Conservation (phyloP, 53 echinoderm and acorn worm genomes). For the Temnopleurus reevesii region DNA sequence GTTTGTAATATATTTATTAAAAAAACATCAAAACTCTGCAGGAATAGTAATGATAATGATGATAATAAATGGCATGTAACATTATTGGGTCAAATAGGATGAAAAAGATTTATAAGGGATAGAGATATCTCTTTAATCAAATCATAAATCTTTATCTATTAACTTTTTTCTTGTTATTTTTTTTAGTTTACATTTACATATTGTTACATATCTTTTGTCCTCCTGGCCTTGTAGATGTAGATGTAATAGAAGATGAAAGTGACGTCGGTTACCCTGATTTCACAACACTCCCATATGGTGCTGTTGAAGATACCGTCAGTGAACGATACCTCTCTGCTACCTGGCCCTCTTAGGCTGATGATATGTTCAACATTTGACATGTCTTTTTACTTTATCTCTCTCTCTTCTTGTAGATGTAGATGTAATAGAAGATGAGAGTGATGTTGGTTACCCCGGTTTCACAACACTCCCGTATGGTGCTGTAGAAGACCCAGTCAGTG, state of each 20-base stretch:
- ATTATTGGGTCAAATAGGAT: no score
- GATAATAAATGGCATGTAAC: no score
- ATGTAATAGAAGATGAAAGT: slow-evolving; percentile 66
- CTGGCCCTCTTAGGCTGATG: slow-evolving; percentile 74
- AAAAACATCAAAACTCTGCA: no score
- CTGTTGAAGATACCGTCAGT: slow-evolving; percentile 91
- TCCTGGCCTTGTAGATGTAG: slow-evolving; percentile 66
- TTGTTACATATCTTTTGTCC: background rate
- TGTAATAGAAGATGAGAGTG: slow-evolving; percentile 67
- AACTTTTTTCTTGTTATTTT: no score
- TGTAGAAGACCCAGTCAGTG: slow-evolving; percentile 91
- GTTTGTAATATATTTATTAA: no score
- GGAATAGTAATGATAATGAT: no score
- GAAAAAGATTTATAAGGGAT: no score
- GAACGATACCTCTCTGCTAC: slow-evolving; percentile 69
- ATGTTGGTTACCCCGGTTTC: slow-evolving; percentile 87
- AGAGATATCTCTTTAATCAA: no score
- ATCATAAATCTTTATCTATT: no score
- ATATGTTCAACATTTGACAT: slow-evolving; percentile 47
- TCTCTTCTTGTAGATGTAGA: slow-evolving; percentile 69
- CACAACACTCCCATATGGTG: slow-evolving; percentile 85
- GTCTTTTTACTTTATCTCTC: background rate
- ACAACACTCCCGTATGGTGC: slow-evolving; percentile 88
- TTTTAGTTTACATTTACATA: no score
- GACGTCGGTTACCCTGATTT: slow-evolving; percentile 90